phyloP scores from a whole-genome alignment of 2,888 invertebrate genomes.

The Amphipyra berbera region DNA sequence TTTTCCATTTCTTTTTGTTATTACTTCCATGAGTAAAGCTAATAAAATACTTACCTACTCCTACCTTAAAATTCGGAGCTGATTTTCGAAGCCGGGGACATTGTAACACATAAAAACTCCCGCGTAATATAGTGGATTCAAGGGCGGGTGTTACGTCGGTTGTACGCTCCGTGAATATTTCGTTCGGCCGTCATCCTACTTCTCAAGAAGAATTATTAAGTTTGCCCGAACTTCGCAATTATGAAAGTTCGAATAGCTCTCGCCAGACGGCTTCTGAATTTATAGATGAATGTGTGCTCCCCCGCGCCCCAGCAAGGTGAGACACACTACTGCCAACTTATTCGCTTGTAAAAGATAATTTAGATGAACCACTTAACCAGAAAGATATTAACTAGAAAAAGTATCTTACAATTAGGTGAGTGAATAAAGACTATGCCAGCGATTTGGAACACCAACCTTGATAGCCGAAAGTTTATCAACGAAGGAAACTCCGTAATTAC shows the following conservation, averaged over 20 bases:
- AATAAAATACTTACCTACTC: slow-evolving; percentile 68
- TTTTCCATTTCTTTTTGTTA: slow-evolving; percentile 65
- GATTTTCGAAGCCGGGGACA: slow-evolving; percentile 73
- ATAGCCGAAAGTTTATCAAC: slow-evolving; percentile 44
- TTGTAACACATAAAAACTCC: slow-evolving; percentile 79
- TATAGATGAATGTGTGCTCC: slow-evolving; percentile 88
- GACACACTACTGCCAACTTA: slow-evolving; percentile 51
- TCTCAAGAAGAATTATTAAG: slow-evolving; percentile 90
- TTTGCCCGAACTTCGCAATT: slow-evolving; percentile 89
- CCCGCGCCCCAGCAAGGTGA: slow-evolving; percentile 70
- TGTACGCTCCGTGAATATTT: slow-evolving; percentile 88
- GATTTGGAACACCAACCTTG: slow-evolving; percentile 39
- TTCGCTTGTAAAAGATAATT: slow-evolving; percentile 46
- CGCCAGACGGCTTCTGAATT: slow-evolving; percentile 88
- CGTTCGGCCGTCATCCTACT: slow-evolving; percentile 87
- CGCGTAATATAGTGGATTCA: slow-evolving; percentile 80
- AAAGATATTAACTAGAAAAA: slow-evolving; percentile 42
- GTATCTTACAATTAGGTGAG: slow-evolving; percentile 29
- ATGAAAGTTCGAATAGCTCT: slow-evolving; percentile 90
- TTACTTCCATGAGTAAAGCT: slow-evolving; percentile 68
- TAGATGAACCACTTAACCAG: slow-evolving; percentile 41
- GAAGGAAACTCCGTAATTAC: slow-evolving; percentile 51
- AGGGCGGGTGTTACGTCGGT: slow-evolving; percentile 77
- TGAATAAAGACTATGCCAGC: slow-evolving; percentile 27
- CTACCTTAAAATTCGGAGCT: slow-evolving; percentile 69